Evolutionary conservation across 2,888 invertebrate genomes (phyloP).

Genomic region (Antheraea yamamai): DNA sequence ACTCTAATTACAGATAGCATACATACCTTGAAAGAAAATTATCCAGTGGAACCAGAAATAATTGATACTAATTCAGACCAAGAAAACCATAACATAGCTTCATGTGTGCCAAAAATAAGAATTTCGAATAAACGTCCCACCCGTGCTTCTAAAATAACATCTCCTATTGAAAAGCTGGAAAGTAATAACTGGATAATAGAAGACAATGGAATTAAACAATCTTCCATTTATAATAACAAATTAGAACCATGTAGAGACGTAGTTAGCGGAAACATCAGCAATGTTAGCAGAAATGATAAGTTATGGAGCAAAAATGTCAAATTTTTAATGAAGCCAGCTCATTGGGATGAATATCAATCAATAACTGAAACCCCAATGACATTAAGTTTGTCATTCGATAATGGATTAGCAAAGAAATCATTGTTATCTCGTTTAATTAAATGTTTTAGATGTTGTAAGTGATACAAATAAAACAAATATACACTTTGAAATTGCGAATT

Average conservation of each 20-base stretch:
- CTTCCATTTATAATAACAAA: constrained; percentile 29
- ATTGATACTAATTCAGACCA: not conserved
- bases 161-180: constrained; percentile 45
- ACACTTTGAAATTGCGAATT: constrained; percentile 70
- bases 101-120: constrained; percentile 35
- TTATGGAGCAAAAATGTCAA: constrained; percentile 46
- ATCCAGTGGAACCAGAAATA: not conserved
- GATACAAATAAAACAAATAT: constrained; percentile 58
- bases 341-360: constrained; percentile 51
- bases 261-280: constrained; percentile 20
- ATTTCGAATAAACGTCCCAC: constrained; percentile 20
- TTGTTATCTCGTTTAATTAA: constrained; percentile 53
- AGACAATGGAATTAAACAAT: constrained; percentile 29
- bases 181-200: constrained; percentile 48
- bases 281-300: constrained; percentile 32
- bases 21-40: constrained; percentile 4
- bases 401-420: constrained; percentile 37
- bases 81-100: constrained; percentile 6
- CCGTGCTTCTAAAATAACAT: constrained; percentile 35
- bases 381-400: constrained; percentile 50
- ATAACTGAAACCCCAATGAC: constrained; percentile 47
- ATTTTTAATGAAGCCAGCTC: constrained; percentile 49
- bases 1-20: not conserved
- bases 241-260: constrained; percentile 24
- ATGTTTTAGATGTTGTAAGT: constrained; percentile 62